Percentiles rank a stretch among this genome's conserved stretches.
Conservation (phyloP, 2,113 vertebrate genomes). For the Oreamnos americanus region DNA sequence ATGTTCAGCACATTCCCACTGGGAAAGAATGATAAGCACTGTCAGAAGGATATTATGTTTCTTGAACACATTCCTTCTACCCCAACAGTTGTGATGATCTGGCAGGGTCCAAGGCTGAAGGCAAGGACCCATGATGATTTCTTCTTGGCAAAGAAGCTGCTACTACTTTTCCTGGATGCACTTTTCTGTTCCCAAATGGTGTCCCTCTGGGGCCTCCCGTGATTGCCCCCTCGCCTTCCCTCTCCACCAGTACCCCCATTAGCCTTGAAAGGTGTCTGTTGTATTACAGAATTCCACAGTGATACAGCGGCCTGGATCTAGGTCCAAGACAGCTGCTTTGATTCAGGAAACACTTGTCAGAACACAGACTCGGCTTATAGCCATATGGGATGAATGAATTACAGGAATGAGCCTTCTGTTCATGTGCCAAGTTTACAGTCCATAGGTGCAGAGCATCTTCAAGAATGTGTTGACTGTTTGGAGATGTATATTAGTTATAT, state of each 20-base stretch:
- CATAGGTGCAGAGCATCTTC: neutral
- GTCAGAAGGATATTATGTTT: slow-evolving; percentile 47
- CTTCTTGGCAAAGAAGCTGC: neutral
- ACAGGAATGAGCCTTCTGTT: neutral
- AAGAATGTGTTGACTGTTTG: neutral
- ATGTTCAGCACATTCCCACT: slow-evolving; percentile 54
- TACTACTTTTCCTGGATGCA: slow-evolving; percentile 7
- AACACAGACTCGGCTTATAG: slow-evolving; percentile 51
- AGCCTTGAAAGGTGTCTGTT: slow-evolving; percentile 47
- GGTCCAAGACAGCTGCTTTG: slow-evolving; percentile 40
- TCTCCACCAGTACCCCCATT: neutral
- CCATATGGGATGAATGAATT: slow-evolving; percentile 34
- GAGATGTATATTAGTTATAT: slow-evolving; percentile 16
- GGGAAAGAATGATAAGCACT: slow-evolving; percentile 40
- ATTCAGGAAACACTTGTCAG: slow-evolving; percentile 62
- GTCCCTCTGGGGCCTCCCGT: neutral
- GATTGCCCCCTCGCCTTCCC: neutral
- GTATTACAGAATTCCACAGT: neutral
- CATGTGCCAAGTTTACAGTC: slow-evolving; percentile 4
- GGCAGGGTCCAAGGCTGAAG: slow-evolving; percentile 30
- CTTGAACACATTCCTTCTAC: slow-evolving; percentile 50
- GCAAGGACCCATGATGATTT: slow-evolving; percentile 25
- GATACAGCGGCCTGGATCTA: slow-evolving; percentile 26
- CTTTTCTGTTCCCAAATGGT: slow-evolving; percentile 62
- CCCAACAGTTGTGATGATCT: slow-evolving; percentile 50